phyloP scores from a whole-genome alignment of 1,140 invertebrate species.

The Hetaerina americana region DNA sequence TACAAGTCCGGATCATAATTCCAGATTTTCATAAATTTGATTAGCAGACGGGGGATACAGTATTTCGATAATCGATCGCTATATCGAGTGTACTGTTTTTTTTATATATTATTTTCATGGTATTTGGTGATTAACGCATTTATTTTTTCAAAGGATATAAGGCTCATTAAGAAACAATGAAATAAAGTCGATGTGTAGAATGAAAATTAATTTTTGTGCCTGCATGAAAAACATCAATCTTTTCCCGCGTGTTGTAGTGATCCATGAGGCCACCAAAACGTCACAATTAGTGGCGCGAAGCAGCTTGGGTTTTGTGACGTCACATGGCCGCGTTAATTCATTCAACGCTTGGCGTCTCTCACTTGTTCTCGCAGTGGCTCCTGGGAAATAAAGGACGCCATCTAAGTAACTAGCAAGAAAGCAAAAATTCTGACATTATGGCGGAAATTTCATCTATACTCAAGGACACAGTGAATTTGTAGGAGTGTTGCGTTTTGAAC shows the following conservation, averaged over 20 bases:
- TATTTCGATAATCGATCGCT: background rate
- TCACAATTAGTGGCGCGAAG: conserved; percentile 3
- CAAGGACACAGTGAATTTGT: conserved; percentile 13
- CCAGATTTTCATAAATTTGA: too few relatives aligned
- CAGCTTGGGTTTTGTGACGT: conserved; percentile 5
- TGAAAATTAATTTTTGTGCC: too few relatives aligned
- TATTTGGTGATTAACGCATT: too few relatives aligned
- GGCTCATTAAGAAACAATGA: too few relatives aligned
- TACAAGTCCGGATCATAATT: too few relatives aligned
- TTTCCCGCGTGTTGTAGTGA: background rate
- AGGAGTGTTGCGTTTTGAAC: conserved; percentile 4
- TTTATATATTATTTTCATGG: too few relatives aligned
- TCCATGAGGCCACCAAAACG: background rate
- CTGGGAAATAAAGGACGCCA: conserved; percentile 15
- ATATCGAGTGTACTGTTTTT: too few relatives aligned
- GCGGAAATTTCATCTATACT: conserved; percentile 15
- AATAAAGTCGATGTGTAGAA: too few relatives aligned
- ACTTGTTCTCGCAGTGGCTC: conserved; percentile 14
- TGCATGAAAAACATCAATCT: background rate
- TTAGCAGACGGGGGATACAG: background rate
- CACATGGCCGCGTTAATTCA: conserved; percentile 10
- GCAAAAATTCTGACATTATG: conserved; percentile 16
- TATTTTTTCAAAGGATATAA: too few relatives aligned
- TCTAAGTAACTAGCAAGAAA: conserved; percentile 15
- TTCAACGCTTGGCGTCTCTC: conserved; percentile 12